Conservation (phyloP, 2,113 vertebrate species). For the Prolemur simus region DNA sequence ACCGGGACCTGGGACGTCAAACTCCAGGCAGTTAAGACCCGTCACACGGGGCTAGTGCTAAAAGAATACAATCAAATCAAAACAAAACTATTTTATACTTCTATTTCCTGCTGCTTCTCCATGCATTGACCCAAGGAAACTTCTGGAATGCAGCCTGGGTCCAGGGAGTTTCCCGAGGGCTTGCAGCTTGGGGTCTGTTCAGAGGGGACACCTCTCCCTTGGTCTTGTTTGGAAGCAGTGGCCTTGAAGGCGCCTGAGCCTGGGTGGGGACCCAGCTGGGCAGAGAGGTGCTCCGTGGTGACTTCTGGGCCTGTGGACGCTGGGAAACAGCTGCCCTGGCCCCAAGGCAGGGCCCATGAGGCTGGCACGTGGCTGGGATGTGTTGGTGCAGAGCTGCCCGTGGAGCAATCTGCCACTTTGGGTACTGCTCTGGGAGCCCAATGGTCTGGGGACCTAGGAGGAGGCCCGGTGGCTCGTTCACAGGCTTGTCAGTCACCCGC, state of each 20-base stretch:
- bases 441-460: background rate
- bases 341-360: fast-evolving
- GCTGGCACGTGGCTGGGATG: fast-evolving
- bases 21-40: background rate
- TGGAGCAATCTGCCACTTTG: background rate
- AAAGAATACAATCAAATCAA: no score
- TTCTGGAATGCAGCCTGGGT: background rate
- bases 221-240: background rate
- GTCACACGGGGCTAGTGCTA: fast-evolving
- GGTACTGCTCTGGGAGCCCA: fast-evolving
- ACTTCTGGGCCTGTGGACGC: background rate
- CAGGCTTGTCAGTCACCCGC: background rate
- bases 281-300: no score
- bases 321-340: background rate
- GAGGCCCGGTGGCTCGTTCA: fast-evolving
- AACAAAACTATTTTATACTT: fast-evolving
- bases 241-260: background rate
- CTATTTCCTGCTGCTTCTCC: background rate
- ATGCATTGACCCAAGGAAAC: background rate
- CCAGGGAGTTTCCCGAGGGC: background rate
- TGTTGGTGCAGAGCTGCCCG: background rate
- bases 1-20: fast-evolving
- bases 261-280: background rate
- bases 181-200: background rate
- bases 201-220: background rate